Percentiles rank a stretch among this genome's conserved stretches.
These are phyloP conservation scores for Tangachromis dhanisi DNA, from an alignment of 2,113 vertebrate species.

Conservation along the genomic window DNA sequence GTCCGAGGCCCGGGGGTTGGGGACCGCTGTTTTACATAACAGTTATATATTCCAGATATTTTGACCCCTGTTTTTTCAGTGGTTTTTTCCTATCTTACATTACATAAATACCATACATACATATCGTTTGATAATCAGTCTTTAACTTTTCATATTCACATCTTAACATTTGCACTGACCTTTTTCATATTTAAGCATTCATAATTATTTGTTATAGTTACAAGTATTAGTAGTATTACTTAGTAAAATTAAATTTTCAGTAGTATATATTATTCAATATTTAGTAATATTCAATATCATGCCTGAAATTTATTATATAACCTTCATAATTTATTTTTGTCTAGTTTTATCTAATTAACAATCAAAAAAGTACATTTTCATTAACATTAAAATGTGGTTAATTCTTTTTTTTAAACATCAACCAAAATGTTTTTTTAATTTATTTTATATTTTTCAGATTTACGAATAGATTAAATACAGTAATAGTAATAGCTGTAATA, in stretches of 20 bases:
- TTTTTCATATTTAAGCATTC: not conserved
- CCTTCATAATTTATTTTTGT: not conserved
- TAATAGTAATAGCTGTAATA: not conserved
- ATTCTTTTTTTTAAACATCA: not conserved
- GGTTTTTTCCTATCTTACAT: not conserved
- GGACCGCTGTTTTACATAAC: not conserved
- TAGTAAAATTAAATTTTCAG: not conserved
- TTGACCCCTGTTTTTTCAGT: not conserved
- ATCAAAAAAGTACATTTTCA: not conserved
- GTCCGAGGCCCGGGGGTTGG: too few relatives aligned
- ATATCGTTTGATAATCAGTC: not conserved
- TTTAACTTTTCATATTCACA: not conserved
- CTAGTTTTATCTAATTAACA: not conserved
- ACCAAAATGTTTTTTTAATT: not conserved
- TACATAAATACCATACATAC: not conserved
- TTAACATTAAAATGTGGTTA: not conserved
- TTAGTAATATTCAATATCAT: not conserved
- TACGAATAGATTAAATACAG: not conserved
- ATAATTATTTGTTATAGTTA: not conserved
- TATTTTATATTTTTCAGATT: not conserved
- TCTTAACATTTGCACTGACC: not conserved
- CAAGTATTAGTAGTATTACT: not conserved
- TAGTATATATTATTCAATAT: not conserved
- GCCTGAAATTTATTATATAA: not conserved
- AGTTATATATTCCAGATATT: not conserved